Base-by-base conservation (phyloP, 2,888 invertebrate species). In the Patella pellucida region DNA sequence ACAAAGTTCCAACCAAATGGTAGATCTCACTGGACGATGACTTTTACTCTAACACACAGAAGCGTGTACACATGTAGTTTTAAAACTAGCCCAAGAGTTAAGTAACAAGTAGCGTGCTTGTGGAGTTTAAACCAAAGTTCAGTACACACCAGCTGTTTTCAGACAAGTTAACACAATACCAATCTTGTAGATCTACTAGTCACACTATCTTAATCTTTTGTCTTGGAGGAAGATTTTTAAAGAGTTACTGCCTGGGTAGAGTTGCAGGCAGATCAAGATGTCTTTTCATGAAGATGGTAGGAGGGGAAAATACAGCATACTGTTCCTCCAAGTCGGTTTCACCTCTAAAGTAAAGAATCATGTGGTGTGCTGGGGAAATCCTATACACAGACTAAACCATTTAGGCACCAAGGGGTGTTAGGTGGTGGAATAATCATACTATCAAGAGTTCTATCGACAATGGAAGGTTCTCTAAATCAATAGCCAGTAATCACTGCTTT, bases 341-440 rank as follows among this genome's bases (percentile, higher is more conserved):
- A 62, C 62, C 62, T 62, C 62, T 62, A 62, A 62, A 62, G 23
- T 62, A 62, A 62, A 62, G 62, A 62, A 19, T 62, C 62, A 62
- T 62, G 62, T 23, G 62, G 62, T 23, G 19, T 62, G 62, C 62
- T 62, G 62, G 62, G 62, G 62, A 62, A 62, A 62, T 62, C 62
- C 62, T 62, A 62, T 62, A 62, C 62, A 62, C 23, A 23, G 62
- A 62, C 19, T 19, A 23, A 62, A 62, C 62, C 62, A 62, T 62
- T 62, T 12, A 23, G 62, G 62, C 62, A 62, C 62, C 62, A 23
- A 19, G 62, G 62, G 62, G 12, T 19, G 62, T 62, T 23, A 62
- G 62, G 62, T 62, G 12, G 62, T 62, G 19, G 23, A 41, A 41
- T 41, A 41, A 41, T 41, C 41, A 41, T 41, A 41, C 41, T 41